These are phyloP conservation scores for Prinia subflava DNA, from an alignment of 2,113 vertebrate genomes.

Conservation along the genomic window DNA sequence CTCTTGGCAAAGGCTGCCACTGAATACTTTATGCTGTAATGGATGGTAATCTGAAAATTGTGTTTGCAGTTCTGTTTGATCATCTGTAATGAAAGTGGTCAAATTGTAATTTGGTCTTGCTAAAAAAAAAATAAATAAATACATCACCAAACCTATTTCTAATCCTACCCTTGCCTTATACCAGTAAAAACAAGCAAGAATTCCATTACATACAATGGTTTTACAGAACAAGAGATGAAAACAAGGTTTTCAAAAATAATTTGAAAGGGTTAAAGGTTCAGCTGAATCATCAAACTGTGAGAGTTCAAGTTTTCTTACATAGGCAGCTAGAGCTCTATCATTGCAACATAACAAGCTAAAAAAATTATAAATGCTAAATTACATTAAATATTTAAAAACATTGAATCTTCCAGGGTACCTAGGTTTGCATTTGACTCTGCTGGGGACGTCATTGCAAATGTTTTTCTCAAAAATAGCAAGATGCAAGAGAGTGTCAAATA, in stretches of 20 bases:
- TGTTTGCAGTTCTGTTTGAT: constrained; percentile 54
- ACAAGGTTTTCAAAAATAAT: neutral
- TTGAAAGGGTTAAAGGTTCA: neutral
- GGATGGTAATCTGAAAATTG: constrained; percentile 63
- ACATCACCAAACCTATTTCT: neutral
- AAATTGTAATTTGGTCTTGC: constrained; percentile 23
- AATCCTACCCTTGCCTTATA: neutral
- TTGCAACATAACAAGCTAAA: neutral
- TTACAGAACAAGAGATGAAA: neutral
- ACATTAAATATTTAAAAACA: neutral
- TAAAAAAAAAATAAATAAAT: neutral
- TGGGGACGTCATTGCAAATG: neutral
- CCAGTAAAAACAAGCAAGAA: neutral
- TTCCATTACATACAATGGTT: neutral
- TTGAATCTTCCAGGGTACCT: neutral
- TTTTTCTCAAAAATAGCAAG: neutral
- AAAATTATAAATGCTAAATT: neutral
- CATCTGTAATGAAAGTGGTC: constrained; percentile 46
- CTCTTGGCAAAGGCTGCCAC: constrained; percentile 44
- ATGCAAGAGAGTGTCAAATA: neutral
- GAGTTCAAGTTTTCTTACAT: neutral
- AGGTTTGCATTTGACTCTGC: neutral
- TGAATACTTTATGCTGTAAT: constrained; percentile 50
- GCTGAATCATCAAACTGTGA: neutral
- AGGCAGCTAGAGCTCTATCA: neutral